Base-by-base conservation (phyloP, 2,797 vertebrate genomes). In the Microchirus variegatus region DNA sequence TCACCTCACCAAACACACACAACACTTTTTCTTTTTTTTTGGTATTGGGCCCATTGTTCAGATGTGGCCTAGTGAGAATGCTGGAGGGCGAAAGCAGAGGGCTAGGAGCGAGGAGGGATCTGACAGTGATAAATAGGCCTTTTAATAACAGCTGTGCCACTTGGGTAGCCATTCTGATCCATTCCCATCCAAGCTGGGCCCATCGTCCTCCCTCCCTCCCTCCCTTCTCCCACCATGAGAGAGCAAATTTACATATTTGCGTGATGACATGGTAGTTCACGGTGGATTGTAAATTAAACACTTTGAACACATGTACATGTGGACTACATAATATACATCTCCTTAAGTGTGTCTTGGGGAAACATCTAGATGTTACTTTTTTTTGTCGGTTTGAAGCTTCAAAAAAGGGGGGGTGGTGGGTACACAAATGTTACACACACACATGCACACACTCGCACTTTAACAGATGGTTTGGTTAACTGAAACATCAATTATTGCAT, bases 121-220 rank as follows among this genome's bases (percentile, higher is more conserved):
- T 93, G 92, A 94, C 93, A 93, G 93, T 94, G 93, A 94, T 94
- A 94, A 94, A 94, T 94, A 94, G 92, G 86, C 89, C 92, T 92
- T 93, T 94, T 94, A 94, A 94, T 94, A 93, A 93, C 93, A 94
- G 93, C 93, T 94, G 93, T 90, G 90, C 90, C 90, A 91, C 90
- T 89, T 89, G 91, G 90, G 89, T 80, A 90, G 87, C 87, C 89
- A 90, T 90, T 90, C 87, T 89, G 84, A 90, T 89, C 87, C 84
- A 67, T 85, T 84, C 86, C 81, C 75, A 73, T 83, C 83, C 83
- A 80, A 76, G 78, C 77, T 71, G 45, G 65, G 66, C 83, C 86
- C 67, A 55, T 69, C 72, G 61, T 73, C 78, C 83, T 64, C 69
- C 71, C 74, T 66, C 63, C 47, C 19, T 50, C 54, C 59, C 53